Base-by-base conservation (phyloP, 37 sponge, comb jelly and placozoan genomes). In the Oscarella lobularis region DNA sequence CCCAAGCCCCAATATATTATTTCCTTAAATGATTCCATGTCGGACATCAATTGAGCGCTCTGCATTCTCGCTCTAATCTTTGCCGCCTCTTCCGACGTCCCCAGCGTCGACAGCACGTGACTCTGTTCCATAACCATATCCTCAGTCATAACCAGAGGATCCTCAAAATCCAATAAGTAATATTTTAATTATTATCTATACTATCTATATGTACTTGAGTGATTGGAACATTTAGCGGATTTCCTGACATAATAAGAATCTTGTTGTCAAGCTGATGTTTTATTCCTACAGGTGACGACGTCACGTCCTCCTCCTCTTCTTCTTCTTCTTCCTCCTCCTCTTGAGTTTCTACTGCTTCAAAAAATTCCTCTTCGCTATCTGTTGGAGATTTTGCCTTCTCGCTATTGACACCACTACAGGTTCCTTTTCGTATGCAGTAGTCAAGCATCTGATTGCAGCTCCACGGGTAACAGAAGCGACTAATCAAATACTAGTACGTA, bases 21-120 rank as follows among this genome's bases (percentile, higher is more conserved):
- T 27, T 85, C 92, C 87, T 95, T 95, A 82, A 97, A 98, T 5
- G 96, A 95, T 65, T 94, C 84, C 95, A 98, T 98, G 86, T 98
- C 99, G 29, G 99, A 94, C 38, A 91, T 69, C n/a, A 98, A 92
- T 9, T 95, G 91, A 5, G 78, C 41, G 70, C 90, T 91, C 77
- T 98, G 99, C 83, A 95, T 86, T 69, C 87, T 80, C 1, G 99
- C 92, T 67, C 99, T 65, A 41, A 91, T 68, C 35, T 66, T 73
- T 38, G 88, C 83, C 5, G 90, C 99, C 67, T 94, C 95, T 74
- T 91, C 81, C 27, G 92, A 81, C 37, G 95, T 89, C 27, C 99
- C 99, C 37, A 98, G 80, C 33, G 35, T 66, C 20, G 89, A 75
- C 79, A 98, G 78, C 67, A 89, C 76, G 3, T 38, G 69, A 76